phyloP scores from a whole-genome alignment of 2,113 vertebrate genomes.

The Eptatretus burgeri region DNA sequence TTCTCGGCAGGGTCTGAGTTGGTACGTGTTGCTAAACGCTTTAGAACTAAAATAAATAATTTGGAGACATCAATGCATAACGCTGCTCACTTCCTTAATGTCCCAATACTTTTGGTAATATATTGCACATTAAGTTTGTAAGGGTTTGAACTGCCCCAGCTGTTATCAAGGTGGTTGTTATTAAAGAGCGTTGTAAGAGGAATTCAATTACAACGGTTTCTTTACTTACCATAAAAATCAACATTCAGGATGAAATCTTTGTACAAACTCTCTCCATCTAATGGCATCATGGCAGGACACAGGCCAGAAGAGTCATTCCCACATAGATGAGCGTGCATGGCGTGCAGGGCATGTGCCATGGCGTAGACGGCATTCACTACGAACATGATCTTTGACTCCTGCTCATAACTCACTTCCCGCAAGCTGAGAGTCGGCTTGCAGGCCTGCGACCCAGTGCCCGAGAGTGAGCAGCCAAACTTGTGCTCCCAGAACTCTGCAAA shows the following conservation, averaged over 20 bases:
- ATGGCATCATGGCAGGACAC: conserved; percentile 61
- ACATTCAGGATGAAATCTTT: conserved; percentile 84
- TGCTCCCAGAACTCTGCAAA: conserved; percentile 92
- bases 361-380: conserved; percentile 83
- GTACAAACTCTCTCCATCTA: conserved; percentile 62
- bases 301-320: conserved; percentile 33
- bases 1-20: too few relatives aligned
- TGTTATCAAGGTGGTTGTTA: too few relatives aligned
- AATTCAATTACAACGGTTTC: neutral
- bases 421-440: conserved; percentile 24
- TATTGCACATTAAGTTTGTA: too few relatives aligned
- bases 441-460: conserved; percentile 24
- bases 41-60: too few relatives aligned
- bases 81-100: too few relatives aligned
- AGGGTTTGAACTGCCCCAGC: too few relatives aligned
- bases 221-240: conserved; percentile 56
- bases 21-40: too few relatives aligned
- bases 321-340: conserved; percentile 58
- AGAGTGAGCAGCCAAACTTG: conserved; percentile 47
- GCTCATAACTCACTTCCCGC: conserved; percentile 42
- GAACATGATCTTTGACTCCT: conserved; percentile 90
- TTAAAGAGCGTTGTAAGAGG: too few relatives aligned
- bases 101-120: too few relatives aligned
- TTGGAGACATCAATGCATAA: too few relatives aligned
- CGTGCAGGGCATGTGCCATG: conserved; percentile 69